Conservation (phyloP, 2,797 vertebrate species). For the Anas bahamensis region DNA sequence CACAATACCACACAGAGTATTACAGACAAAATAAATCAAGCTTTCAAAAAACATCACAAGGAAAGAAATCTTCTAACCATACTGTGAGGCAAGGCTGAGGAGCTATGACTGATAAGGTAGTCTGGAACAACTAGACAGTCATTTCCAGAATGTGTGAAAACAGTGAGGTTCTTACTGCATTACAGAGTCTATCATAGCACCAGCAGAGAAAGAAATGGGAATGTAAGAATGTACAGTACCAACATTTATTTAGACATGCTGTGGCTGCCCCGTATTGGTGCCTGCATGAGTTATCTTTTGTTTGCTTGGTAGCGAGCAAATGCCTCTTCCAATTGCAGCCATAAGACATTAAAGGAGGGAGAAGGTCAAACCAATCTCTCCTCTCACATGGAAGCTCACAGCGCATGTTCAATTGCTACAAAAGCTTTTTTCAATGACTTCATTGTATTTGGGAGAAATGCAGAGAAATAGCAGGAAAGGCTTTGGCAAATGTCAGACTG, state of each 20-base stretch:
- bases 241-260: not conserved
- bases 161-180: not conserved
- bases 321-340: not conserved
- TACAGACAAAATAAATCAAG: conserved; percentile 18
- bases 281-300: not conserved
- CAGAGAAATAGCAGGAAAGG: not conserved
- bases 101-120: not conserved
- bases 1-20: not conserved
- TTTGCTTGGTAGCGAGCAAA: not conserved
- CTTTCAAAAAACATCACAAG: not conserved
- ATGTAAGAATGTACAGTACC: not conserved
- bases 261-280: not conserved
- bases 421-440: not conserved
- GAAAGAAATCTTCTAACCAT: not conserved
- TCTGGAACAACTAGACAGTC: not conserved
- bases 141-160: not conserved
- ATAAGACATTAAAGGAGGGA: not conserved
- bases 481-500: not conserved
- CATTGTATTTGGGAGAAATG: not conserved
- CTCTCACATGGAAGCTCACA: not conserved
- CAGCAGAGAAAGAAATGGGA: not conserved
- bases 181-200: not conserved
- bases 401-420: not conserved
- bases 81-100: not conserved
- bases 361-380: not conserved